Evolutionary conservation across 1,140 invertebrate species (phyloP), one percentile per base, ranked within the genome.

Genomic region (Lordiphosa mommai): DNA sequence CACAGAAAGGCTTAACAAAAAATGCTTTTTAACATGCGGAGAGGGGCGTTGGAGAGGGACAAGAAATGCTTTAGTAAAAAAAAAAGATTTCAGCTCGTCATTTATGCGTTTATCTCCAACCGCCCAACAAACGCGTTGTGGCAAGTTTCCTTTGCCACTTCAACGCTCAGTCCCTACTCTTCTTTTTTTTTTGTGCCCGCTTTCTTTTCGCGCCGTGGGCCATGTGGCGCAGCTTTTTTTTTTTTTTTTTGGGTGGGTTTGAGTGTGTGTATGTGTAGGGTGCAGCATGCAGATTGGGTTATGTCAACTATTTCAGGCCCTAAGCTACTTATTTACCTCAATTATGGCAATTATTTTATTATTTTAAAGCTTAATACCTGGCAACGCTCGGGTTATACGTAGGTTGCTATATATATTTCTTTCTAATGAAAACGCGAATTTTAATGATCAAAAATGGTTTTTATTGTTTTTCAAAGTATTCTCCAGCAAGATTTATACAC

Each of bases 1-100:
- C n/a, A n/a, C n/a, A n/a, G 33, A 82, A 80, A 84, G 77, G 76
- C 71, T 82, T 82, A 82, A 60, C 74, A 84, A 82, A 82, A 82
- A 82, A 79, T 79, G 68, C 73, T 72, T 77, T 77, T 72, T 77
- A 77, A 72, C 72, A 74, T 76, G 40, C 51, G 41, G 46, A 20
- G 37, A 10, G 17, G 47, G 9, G 17, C 16, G 33, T 49, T 4
- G 9, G 4, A 16, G 23, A 14, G 34, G 13, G 23, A 20, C 7
- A 57, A 66, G 65, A 68, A 68, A 68, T 48, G 72, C 65, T 51
- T 51, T 44, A 36, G 44, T 37, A 48, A 43, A 27, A 52, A 36
- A 49, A 43, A 37, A 7, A 84, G 77, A 84, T 82, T 82, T 82
- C 58, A 82, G 72, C 77, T 82, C 77, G 77, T 82, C 77, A 82